Evolutionary conservation across 2,797 vertebrate genomes (phyloP).

Genomic region (Premnoplex brunnescens): DNA sequence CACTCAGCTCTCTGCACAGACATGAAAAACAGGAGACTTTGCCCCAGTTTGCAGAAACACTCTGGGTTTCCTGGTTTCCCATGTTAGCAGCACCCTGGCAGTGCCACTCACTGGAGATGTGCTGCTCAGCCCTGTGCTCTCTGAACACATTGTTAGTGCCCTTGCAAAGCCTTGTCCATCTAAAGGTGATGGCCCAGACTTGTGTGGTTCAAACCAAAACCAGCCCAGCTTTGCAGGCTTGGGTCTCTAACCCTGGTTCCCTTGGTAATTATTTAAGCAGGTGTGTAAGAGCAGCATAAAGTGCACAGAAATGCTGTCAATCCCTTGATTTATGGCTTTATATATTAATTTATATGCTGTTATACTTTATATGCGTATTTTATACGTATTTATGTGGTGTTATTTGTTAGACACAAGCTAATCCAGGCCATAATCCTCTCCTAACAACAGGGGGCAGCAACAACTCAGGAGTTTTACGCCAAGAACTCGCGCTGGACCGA

Average conservation of each 20-base stretch:
- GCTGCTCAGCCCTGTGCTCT: background rate
- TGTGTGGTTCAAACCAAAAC: background rate
- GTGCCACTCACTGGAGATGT: background rate
- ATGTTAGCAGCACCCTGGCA: background rate
- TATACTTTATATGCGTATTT: background rate
- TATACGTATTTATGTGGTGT: background rate
- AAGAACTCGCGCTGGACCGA: constrained; percentile 98
- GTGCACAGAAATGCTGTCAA: background rate
- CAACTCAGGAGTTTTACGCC: constrained; percentile 94
- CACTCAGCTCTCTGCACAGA: background rate
- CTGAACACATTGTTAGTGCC: accelerated
- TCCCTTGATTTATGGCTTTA: background rate
- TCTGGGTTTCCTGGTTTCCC: background rate
- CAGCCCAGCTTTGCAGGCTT: background rate
- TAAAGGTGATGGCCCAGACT: background rate
- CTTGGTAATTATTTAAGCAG: background rate
- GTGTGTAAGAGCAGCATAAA: background rate
- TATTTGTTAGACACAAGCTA: background rate
- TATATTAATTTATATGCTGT: background rate
- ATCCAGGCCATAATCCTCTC: background rate
- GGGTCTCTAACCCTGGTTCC: background rate
- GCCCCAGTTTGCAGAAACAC: background rate
- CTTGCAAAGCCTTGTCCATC: background rate
- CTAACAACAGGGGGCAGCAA: constrained; percentile 88
- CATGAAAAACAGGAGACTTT: accelerated